These are phyloP conservation scores for Scaptomyza polygonia DNA, from an alignment of 2,888 invertebrate species.

Conservation along the genomic window DNA sequence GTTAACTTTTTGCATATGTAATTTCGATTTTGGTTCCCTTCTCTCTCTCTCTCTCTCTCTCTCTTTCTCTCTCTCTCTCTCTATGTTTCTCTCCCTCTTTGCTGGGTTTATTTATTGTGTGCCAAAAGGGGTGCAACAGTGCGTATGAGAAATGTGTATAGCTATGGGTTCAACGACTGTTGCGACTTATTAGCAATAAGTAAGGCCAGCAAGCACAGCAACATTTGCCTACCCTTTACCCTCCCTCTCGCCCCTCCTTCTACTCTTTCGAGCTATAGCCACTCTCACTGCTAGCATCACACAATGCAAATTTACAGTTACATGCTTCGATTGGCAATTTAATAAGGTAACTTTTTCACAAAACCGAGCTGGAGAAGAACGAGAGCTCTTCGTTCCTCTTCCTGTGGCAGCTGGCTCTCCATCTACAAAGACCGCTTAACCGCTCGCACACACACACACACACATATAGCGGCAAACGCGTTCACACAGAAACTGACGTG, in stretches of 20 bases:
- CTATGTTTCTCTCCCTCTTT: not conserved
- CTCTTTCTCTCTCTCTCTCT: not conserved
- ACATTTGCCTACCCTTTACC: constrained; percentile 35
- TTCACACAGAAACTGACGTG: constrained; percentile 79
- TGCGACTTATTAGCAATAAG: constrained; percentile 45
- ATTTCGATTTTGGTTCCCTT: constrained; percentile 62
- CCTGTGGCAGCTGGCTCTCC: constrained; percentile 1
- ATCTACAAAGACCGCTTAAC: constrained; percentile 37
- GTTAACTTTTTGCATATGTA: constrained; percentile 78
- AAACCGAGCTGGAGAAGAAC: constrained; percentile 14
- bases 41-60: not conserved
- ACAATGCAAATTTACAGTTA: constrained; percentile 81
- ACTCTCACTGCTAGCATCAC: constrained; percentile 53
- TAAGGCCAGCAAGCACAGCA: constrained; percentile 45
- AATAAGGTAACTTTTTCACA: constrained; percentile 76
- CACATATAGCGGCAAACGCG: constrained; percentile 56
- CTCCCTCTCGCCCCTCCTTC: no score
- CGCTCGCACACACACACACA: constrained; percentile 20
- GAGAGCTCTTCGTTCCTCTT: not conserved
- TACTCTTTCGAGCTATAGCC: not conserved
- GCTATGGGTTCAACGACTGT: constrained; percentile 32
- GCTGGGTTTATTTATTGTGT: constrained; percentile 12
- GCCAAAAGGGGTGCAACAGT: constrained; percentile 68
- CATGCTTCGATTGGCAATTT: constrained; percentile 81
- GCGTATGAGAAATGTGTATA: constrained; percentile 68